Percentiles rank a stretch among this genome's conserved stretches.
phyloP scores from a whole-genome alignment of 1,140 invertebrate genomes.

The Holotrichia oblita region DNA sequence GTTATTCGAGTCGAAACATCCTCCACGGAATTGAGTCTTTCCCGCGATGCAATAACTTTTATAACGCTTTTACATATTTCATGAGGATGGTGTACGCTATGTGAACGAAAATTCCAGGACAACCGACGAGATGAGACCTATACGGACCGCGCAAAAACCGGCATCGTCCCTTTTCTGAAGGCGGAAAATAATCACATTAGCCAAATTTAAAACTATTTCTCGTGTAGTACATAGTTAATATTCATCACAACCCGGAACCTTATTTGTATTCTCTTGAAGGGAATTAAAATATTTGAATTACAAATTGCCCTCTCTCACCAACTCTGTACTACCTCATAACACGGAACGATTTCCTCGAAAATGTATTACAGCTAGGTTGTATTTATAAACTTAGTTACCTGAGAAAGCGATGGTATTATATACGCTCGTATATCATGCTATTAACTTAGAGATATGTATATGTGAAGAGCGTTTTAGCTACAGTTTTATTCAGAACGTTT shows the following conservation, averaged over 20 bases:
- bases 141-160: background rate
- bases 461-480: no score
- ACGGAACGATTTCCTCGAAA: background rate
- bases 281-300: constrained; percentile 34
- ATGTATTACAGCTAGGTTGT: background rate
- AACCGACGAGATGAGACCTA: background rate
- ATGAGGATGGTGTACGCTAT: background rate
- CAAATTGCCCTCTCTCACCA: constrained; percentile 1
- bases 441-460: no score
- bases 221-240: constrained; percentile 34
- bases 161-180: background rate
- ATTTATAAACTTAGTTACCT: background rate
- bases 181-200: constrained; percentile 29
- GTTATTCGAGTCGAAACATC: constrained; percentile 6
- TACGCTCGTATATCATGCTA: background rate
- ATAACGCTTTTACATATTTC: constrained; percentile 33
- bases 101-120: background rate
- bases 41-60: constrained; percentile 29
- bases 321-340: background rate
- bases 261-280: constrained; percentile 27
- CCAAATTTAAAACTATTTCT: constrained; percentile 29
- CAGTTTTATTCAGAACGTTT: no score
- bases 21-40: constrained; percentile 28
- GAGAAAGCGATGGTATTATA: background rate
- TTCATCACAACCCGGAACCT: constrained; percentile 22